A percentile compares a stretch with the other conserved stretches of the same genome.
Conservation (phyloP, 64 coral and sea anemone genomes). For the Exaiptasia diaphana region DNA sequence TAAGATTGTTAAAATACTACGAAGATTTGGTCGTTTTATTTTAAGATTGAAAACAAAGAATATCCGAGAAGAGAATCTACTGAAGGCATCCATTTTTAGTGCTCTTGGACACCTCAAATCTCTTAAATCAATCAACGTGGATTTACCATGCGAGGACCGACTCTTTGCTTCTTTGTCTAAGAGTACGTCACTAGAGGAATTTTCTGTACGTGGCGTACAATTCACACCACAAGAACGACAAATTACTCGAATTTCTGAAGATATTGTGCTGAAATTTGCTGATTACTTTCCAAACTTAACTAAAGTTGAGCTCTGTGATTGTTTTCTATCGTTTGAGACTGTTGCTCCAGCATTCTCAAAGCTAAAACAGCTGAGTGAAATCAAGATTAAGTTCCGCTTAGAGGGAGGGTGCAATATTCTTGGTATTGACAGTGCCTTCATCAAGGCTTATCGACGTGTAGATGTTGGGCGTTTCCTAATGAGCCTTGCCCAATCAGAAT, state of each 20-base stretch:
- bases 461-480: constrained; percentile 23
- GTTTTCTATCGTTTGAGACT: constrained; percentile 27
- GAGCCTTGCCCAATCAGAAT: not conserved
- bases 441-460: constrained; percentile 32
- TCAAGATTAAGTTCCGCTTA: constrained; percentile 35
- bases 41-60: constrained; percentile 37
- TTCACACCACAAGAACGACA: constrained; percentile 26
- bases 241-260: constrained; percentile 41
- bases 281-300: constrained; percentile 26
- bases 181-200: constrained; percentile 19
- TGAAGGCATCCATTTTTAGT: constrained; percentile 26
- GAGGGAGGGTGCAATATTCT: constrained; percentile 45
- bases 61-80: constrained; percentile 30
- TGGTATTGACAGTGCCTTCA: constrained; percentile 40
- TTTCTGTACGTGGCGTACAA: constrained; percentile 43
- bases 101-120: constrained; percentile 33
- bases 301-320: constrained; percentile 46
- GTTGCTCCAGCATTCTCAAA: constrained; percentile 10
- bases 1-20: constrained; percentile 52
- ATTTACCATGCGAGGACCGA: constrained; percentile 34
- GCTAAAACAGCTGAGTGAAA: constrained; percentile 33
- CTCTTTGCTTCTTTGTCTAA: constrained; percentile 23
- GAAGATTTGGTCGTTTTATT: constrained; percentile 57
- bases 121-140: constrained; percentile 2
- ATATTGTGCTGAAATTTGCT: constrained; percentile 36